These are phyloP conservation scores for Atethmia centrago DNA, from an alignment of 2,888 invertebrate genomes.

Conservation along the genomic window DNA sequence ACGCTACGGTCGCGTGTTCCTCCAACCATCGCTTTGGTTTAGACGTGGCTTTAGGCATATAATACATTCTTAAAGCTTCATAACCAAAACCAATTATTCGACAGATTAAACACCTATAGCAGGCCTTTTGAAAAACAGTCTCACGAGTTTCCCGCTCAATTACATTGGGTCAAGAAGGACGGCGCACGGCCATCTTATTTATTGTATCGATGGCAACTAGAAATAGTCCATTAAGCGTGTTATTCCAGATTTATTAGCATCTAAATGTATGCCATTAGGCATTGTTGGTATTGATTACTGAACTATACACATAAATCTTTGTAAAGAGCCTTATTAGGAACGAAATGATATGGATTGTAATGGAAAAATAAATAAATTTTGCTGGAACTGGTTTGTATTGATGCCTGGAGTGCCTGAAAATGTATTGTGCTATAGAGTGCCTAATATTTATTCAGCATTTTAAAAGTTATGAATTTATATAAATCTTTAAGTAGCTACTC, in stretches of 20 bases:
- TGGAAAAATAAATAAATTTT: not conserved
- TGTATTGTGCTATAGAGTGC: conserved; percentile 2
- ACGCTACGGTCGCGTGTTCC: not conserved
- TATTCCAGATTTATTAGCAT: conserved; percentile 45
- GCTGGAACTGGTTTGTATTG: not conserved
- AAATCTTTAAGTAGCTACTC: not conserved
- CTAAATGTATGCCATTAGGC: conserved; percentile 33
- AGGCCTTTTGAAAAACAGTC: conserved; percentile 24
- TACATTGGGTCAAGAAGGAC: conserved; percentile 30
- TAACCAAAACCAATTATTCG: conserved; percentile 32
- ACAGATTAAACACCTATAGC: conserved; percentile 1
- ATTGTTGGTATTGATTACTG: conserved; percentile 27
- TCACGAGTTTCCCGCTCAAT: conserved; percentile 31
- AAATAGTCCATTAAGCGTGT: conserved; percentile 20
- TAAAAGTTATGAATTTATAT: not conserved
- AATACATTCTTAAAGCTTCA: too few species aligned
- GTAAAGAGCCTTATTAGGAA: conserved; percentile 9
- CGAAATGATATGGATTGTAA: conserved; percentile 8
- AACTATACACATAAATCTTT: conserved; percentile 33
- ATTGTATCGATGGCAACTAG: conserved; percentile 27
- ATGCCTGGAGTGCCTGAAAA: not conserved
- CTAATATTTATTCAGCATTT: not conserved
- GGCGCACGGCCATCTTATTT: conserved; percentile 24
- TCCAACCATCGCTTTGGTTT: not conserved
- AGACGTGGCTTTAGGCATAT: not conserved